Base-by-base conservation (phyloP, 2,113 vertebrate species). In the Oreochromis niloticus region DNA sequence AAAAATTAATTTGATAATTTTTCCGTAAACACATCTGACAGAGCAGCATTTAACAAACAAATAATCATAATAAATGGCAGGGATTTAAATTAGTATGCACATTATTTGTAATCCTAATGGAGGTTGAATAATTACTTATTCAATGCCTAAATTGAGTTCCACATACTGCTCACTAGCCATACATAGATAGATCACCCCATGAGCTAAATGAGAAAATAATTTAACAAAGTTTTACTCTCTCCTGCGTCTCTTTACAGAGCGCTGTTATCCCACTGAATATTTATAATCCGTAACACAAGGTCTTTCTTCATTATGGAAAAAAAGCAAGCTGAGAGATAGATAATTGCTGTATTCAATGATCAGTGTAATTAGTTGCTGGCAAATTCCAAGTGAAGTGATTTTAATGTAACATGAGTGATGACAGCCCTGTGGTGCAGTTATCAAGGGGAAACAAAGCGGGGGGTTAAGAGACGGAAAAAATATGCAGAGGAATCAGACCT, bases 291-390 rank as follows among this genome's bases (percentile, higher is more conserved):
- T 88, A 87, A 85, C 87, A 88, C 86, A 80, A 88, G 88, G 80
- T 89, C 94, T 91, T 92, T 86, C 91, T 93, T 94, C 90, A 88
- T 91, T 87, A 87, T 57, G 61, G 22, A 66, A 90, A 71, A 73
- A 85, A 73, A 81, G 61, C 68, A 90, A 82, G 85, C 81, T 85
- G 80, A 90, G 85, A 85, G 88, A 91, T 82, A 86, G 90, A 90
- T 94, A 93, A 95, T 94, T 94, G 95, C 92, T 88, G 86, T 91
- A 94, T 93, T 96, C 95, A 95, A 54, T 94, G 94, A 95, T 94
- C 93, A 94, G 95, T 92, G 89, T 94, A 95, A 95, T 96, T 94
- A 94, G 93, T 92, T 92, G 86, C 90, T 80, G 59, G 84, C 87
- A 91, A 90, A 91, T 93, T 90, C 83, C 56, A 68, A 94, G 93